A percentile compares a stretch with the other conserved stretches of the same genome.
Conservation (phyloP, 2,113 vertebrate genomes). For the Syngnathus typhle region DNA sequence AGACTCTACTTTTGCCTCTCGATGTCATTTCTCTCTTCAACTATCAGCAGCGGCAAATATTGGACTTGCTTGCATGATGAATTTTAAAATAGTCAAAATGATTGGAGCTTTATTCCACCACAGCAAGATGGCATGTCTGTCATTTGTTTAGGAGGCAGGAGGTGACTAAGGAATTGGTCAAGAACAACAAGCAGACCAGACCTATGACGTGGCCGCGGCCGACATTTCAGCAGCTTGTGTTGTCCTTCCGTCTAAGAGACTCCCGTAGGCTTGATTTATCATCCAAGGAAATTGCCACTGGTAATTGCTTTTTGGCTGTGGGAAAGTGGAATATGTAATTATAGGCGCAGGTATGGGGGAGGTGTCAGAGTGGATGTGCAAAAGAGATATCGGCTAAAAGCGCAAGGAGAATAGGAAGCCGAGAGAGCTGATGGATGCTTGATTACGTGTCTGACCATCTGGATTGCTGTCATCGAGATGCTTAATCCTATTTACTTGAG, state of each 20-base stretch:
- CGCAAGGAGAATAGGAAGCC: conserved; percentile 51
- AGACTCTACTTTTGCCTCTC: conserved; percentile 6
- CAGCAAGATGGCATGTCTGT: conserved; percentile 58
- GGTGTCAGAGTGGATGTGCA: conserved; percentile 48
- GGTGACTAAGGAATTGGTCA: conserved; percentile 17
- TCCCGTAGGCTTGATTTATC: conserved; percentile 41
- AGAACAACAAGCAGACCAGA: conserved; percentile 47
- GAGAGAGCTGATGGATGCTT: conserved; percentile 57
- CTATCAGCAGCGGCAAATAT: conserved; percentile 25
- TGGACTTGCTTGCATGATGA: conserved; percentile 11
- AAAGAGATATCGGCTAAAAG: conserved; percentile 46
- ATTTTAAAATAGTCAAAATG: conserved; percentile 9
- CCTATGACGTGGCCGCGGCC: conserved; percentile 31
- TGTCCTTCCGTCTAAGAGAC: conserved; percentile 21
- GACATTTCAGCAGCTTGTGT: conserved; percentile 25
- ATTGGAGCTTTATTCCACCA: conserved; percentile 40
- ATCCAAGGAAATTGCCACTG: conserved; percentile 33
- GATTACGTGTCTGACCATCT: conserved; percentile 68
- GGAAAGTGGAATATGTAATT: conserved; percentile 48
- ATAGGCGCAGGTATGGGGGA: conserved; percentile 51
- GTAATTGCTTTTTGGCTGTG: conserved; percentile 34
- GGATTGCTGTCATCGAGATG: conserved; percentile 60
- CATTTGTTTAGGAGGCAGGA: conserved; percentile 55
- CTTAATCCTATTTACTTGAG: conserved; percentile 60
- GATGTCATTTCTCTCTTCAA: conserved; percentile 26